phyloP scores from a whole-genome alignment of 2,888 invertebrate species.

The Anorthoa munda region DNA sequence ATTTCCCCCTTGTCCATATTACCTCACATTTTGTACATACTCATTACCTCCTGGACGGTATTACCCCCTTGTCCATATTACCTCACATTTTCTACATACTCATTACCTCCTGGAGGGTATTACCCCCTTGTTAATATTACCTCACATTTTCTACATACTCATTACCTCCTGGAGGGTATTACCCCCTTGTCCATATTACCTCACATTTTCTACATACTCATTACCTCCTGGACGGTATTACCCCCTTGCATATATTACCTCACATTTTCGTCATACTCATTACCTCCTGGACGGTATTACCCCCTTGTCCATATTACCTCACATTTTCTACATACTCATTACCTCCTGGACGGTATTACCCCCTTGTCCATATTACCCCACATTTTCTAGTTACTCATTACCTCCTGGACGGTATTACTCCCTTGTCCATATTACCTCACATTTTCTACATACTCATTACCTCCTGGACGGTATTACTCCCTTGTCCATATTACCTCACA shows the following conservation, averaged over 20 bases:
- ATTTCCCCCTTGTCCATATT: background rate
- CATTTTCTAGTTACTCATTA: too few relatives aligned
- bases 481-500: background rate
- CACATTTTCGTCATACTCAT: conserved; percentile 4
- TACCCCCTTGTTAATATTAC: background rate
- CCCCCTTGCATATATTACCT: background rate
- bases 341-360: conserved; percentile 92
- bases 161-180: conserved; percentile 92
- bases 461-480: too few relatives aligned
- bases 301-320: background rate
- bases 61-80: background rate
- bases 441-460: conserved; percentile 12
- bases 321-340: conserved; percentile 6
- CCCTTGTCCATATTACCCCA: background rate
- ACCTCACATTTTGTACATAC: background rate
- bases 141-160: conserved; percentile 2
- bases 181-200: background rate
- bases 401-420: too few relatives aligned
- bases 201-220: conserved; percentile 3
- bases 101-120: conserved; percentile 92
- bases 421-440: background rate
- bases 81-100: conserved; percentile 1
- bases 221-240: conserved; percentile 92
- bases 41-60: conserved; percentile 92
- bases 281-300: conserved; percentile 92